These are phyloP conservation scores for Drosophila rufa DNA, from an alignment of 1,140 invertebrate genomes.

Conservation along the genomic window DNA sequence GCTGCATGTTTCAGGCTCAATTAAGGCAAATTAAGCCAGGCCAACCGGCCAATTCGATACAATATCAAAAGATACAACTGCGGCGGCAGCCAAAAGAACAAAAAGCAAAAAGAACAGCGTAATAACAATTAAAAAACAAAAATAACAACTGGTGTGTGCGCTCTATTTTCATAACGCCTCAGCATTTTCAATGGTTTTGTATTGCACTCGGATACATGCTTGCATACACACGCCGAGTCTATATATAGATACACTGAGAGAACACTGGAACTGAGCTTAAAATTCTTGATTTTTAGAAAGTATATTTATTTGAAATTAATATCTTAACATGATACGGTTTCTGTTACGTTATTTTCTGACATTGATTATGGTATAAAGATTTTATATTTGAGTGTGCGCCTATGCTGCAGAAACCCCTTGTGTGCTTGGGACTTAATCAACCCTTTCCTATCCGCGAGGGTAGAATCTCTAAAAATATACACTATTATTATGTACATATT, in stretches of 20 bases:
- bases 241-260: conserved; percentile 36
- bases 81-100: conserved; percentile 37
- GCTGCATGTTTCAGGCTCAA: conserved; percentile 71
- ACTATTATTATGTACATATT: too few relatives aligned
- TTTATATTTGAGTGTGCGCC: too few relatives aligned
- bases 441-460: too few relatives aligned
- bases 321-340: too few relatives aligned
- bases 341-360: too few relatives aligned
- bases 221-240: conserved; percentile 33
- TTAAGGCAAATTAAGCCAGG: conserved; percentile 76
- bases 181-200: conserved; percentile 75
- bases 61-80: conserved; percentile 63
- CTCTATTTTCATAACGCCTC: conserved; percentile 82
- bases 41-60: conserved; percentile 30
- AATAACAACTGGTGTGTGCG: conserved; percentile 77
- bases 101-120: conserved; percentile 52
- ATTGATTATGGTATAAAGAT: too few relatives aligned
- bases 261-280: not conserved
- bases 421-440: too few relatives aligned
- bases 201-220: conserved; percentile 56
- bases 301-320: not conserved
- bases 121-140: conserved; percentile 81
- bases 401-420: too few relatives aligned
- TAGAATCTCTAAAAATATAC: too few relatives aligned
- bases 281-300: not conserved